Percentiles rank a stretch among this genome's conserved stretches.
Evolutionary conservation across 2,888 invertebrate genomes (phyloP).

Genomic region (Megaustenia siamemsis): DNA sequence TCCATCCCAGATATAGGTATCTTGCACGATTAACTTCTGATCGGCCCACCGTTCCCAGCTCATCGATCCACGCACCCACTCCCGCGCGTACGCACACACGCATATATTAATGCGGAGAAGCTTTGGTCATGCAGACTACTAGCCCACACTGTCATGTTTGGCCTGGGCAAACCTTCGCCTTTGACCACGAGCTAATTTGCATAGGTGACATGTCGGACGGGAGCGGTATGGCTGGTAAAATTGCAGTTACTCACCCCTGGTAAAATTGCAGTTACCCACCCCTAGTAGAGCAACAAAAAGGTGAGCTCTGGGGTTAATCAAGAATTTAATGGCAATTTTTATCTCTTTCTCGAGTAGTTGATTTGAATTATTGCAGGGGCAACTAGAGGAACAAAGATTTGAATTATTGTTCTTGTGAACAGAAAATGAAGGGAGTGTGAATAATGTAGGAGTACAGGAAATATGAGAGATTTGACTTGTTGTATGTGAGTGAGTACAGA

Average conservation of each 20-base stretch:
- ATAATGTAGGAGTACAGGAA: too few species aligned
- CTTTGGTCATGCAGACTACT: constrained; percentile 12
- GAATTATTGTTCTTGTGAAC: too few species aligned
- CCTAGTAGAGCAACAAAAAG: neutral
- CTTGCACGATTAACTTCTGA: neutral
- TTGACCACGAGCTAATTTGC: constrained; percentile 33
- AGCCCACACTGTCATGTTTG: constrained; percentile 32
- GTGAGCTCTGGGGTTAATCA: too few species aligned
- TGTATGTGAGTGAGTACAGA: too few species aligned
- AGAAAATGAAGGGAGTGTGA: too few species aligned
- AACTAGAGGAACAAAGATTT: too few species aligned
- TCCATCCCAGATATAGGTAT: neutral
- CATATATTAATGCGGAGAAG: constrained; percentile 31
- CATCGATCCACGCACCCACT: constrained; percentile 15
- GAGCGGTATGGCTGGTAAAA: constrained; percentile 6
- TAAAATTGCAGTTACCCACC: neutral
- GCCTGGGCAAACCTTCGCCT: constrained; percentile 25
- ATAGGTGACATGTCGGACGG: constrained; percentile 18
- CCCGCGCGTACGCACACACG: constrained; percentile 15
- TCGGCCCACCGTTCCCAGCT: neutral
- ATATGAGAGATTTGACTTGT: too few species aligned
- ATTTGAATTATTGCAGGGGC: neutral
- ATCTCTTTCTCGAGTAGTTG: neutral
- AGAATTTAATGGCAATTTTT: neutral
- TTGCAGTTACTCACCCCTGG: constrained; percentile 1